Conservation (phyloP, 2,113 vertebrate species). For the Colaptes auratus region DNA sequence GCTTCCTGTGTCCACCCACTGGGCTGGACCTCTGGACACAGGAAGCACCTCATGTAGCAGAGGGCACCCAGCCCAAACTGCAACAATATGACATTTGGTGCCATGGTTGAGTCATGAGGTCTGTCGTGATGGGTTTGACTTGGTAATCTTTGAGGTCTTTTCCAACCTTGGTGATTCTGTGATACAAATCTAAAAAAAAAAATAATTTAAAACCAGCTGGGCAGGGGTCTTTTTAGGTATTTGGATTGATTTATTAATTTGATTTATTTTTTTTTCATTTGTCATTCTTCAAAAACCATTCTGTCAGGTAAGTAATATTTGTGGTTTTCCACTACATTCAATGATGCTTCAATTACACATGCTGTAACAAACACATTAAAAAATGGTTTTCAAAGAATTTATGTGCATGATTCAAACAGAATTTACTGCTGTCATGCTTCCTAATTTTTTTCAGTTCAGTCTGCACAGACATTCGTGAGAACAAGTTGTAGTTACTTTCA, state of each 20-base stretch:
- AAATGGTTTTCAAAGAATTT: neutral
- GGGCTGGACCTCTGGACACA: no score
- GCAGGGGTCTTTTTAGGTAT: accelerated
- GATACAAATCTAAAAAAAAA: no score
- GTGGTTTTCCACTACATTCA: neutral
- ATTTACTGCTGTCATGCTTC: no score
- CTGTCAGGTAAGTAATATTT: neutral
- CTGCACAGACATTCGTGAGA: neutral
- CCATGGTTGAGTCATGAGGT: no score
- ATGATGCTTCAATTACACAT: neutral
- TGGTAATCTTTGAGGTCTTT: no score
- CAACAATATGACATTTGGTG: no score
- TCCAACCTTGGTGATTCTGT: no score
- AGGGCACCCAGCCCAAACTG: no score
- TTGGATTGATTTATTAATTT: neutral
- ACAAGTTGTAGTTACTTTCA: neutral
- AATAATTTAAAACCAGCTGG: neutral
- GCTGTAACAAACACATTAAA: neutral
- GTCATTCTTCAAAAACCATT: neutral
- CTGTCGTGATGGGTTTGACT: no score
- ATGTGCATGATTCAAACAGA: neutral
- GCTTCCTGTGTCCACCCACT: no score
- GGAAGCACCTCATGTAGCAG: no score
- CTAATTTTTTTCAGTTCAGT: neutral
- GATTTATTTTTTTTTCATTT: neutral